Conservation (phyloP, 2,113 vertebrate genomes). For the Cinclus mexicanus region DNA sequence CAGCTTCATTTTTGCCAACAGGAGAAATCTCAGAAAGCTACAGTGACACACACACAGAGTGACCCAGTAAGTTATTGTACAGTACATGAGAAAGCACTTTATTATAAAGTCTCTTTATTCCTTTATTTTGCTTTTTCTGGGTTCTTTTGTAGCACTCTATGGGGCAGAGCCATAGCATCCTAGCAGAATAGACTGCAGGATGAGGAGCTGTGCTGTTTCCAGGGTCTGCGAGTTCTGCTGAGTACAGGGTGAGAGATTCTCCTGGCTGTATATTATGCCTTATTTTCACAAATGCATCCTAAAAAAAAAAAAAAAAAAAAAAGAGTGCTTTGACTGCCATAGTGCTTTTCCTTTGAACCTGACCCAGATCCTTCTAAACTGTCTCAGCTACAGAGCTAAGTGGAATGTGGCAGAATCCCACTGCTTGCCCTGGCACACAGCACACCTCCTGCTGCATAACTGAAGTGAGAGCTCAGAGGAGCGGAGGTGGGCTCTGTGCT, state of each 20-base stretch:
- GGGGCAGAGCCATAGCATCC: neutral
- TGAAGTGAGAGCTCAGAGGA: neutral
- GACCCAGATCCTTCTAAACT: slow-evolving; percentile 56
- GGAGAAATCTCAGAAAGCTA: neutral
- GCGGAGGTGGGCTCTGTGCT: neutral
- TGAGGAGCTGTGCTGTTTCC: neutral
- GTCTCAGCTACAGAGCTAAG: neutral
- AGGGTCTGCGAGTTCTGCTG: neutral
- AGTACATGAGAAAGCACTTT: neutral
- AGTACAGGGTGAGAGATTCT: neutral
- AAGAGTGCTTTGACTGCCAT: neutral
- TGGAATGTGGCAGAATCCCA: neutral
- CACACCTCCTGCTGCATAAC: rapidly evolving
- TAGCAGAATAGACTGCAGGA: neutral
- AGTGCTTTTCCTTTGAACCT: slow-evolving; percentile 48
- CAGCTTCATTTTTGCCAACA: neutral
- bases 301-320: neutral
- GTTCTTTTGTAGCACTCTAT: neutral
- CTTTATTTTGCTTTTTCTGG: neutral
- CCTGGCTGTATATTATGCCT: neutral
- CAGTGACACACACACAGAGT: neutral
- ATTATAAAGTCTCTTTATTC: neutral
- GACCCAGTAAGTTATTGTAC: neutral
- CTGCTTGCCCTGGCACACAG: neutral
- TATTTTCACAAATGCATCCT: neutral